These are phyloP conservation scores for Ceratina japonica DNA, from an alignment of 1,140 invertebrate species.

Conservation along the genomic window DNA sequence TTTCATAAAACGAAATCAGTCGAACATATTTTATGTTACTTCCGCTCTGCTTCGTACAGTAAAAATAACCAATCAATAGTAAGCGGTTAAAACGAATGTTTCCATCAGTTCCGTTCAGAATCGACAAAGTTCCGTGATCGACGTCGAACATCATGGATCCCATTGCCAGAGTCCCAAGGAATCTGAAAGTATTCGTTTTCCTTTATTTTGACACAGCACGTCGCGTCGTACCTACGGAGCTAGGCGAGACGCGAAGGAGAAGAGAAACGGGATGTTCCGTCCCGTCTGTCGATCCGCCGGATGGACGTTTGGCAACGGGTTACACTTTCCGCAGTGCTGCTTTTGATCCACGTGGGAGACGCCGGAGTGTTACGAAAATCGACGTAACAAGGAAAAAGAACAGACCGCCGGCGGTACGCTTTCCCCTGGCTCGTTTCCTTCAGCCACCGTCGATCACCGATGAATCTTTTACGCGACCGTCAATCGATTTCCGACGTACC, in stretches of 20 bases:
- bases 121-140: neutral
- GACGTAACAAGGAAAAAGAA: slow-evolving; percentile 43
- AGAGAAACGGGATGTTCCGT: neutral
- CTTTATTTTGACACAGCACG: slow-evolving; percentile 18
- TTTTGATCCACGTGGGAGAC: slow-evolving; percentile 71
- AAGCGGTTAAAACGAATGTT: neutral
- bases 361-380: slow-evolving; percentile 52
- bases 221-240: slow-evolving; percentile 8
- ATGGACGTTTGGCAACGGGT: slow-evolving; percentile 74
- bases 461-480: slow-evolving; percentile 36
- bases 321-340: slow-evolving; percentile 69
- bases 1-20: no score
- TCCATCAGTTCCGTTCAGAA: no score
- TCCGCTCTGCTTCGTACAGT: no score
- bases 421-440: neutral
- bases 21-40: no score
- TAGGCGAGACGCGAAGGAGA: slow-evolving; percentile 4
- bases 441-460: slow-evolving; percentile 23
- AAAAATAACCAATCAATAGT: no score
- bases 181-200: slow-evolving; percentile 6
- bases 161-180: neutral
- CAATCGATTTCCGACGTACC: neutral
- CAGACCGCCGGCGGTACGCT: neutral
- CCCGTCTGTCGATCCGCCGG: slow-evolving; percentile 69
- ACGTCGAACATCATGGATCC: neutral